Base-by-base conservation (phyloP, 1,140 invertebrate genomes). In the Hormaphis cornu region DNA sequence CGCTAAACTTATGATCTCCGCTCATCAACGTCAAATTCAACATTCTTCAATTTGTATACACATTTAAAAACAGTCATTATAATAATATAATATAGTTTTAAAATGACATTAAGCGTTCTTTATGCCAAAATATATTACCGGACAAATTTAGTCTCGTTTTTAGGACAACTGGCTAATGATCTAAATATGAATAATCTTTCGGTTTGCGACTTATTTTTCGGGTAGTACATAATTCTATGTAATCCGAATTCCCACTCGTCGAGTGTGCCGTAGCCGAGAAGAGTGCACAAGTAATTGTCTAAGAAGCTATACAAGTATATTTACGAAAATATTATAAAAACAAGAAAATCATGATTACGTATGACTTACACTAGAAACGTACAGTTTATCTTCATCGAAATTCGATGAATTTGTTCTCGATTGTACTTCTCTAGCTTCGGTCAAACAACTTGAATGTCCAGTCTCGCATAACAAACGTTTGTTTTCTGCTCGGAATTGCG, bases 161-260 rank as follows among this genome's bases (percentile, higher is more conserved):
- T 81, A 1, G 88, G 86, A 78, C 89, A 90, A 2, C 88, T 86
- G 0, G 87, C 86, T 1, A 90, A 75, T 1, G 86, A 86, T 77
- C 89, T 89, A 10, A 90, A 75, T 0, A 90, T 78, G 76, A 86
- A 89, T 0, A 87, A 87, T 73, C 88, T 78, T 77, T 89, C 88
- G 72, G 83, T 87, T 72, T 83, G 82, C 69, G 83, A 85, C 52
- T 87, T 78, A 2, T 81, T 81, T 5, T 80, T 75, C 0, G 87
- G 86, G 77, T 89, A 89, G 72, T 89, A 84, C 26, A 87, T 84
- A 0, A 89, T 82, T 16, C 87, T 80, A 69, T 89, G 81, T 0
- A 90, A 78, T 69, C 87, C 88, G 74, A 89, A 89, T 72, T 89
- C 82, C 87, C 87, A 90, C 77, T 90, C 87, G 33, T 88, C 83